These are phyloP conservation scores for Brachionus angularis DNA, from an alignment of 1,140 invertebrate species.

Conservation along the genomic window DNA sequence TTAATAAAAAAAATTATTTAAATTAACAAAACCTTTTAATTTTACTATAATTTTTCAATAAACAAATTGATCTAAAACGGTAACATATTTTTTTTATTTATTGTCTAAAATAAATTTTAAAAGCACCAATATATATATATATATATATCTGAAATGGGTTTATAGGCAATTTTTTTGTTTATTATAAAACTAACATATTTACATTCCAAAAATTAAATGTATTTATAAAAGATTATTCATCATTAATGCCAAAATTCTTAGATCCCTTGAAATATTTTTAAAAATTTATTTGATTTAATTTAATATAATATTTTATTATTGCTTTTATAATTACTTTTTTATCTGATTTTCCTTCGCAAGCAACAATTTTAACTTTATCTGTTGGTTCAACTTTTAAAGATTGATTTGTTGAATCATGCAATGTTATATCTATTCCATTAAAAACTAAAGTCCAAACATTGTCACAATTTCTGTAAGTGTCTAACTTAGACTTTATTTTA, in stretches of 20 bases:
- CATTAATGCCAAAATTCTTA: not conserved
- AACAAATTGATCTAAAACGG: too few relatives aligned
- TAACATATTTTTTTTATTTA: too few relatives aligned
- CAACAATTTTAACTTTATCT: slow-evolving; percentile 98
- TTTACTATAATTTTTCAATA: too few relatives aligned
- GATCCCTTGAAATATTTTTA: not conserved
- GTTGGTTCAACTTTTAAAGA: slow-evolving; percentile 86
- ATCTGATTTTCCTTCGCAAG: slow-evolving; percentile 84
- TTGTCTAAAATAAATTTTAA: too few relatives aligned
- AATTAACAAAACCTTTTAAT: too few relatives aligned
- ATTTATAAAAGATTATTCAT: not conserved
- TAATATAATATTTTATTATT: slow-evolving; percentile 31
- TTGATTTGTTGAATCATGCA: not conserved
- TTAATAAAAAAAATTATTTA: too few relatives aligned
- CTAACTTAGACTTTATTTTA: slow-evolving; percentile 32
- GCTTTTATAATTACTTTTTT: slow-evolving; percentile 43
- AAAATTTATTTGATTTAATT: slow-evolving; percentile 24
- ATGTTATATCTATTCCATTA: slow-evolving; percentile 14
- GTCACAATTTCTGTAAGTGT: slow-evolving; percentile 25
- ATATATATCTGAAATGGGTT: too few relatives aligned
- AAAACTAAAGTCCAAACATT: slow-evolving; percentile 35
- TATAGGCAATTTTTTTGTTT: too few relatives aligned
- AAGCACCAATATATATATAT: too few relatives aligned
- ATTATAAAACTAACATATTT: too few relatives aligned
- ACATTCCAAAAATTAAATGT: too few relatives aligned